A percentile compares a stretch with the other conserved stretches of the same genome.
Evolutionary conservation across 2,797 vertebrate species (phyloP).

Genomic region (Alcedo atthis): DNA sequence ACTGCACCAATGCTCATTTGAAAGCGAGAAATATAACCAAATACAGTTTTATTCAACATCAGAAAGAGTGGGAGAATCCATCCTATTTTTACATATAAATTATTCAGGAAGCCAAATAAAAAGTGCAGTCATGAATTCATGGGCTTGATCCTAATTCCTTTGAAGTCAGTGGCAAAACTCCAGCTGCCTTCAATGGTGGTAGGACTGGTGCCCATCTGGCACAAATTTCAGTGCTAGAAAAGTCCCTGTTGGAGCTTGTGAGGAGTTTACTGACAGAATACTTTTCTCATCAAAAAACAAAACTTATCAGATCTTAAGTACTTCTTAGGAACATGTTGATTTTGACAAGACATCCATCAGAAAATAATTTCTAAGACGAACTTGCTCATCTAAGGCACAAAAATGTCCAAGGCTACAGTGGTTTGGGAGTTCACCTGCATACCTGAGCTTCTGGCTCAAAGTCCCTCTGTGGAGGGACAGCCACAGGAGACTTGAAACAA

Average conservation of each 20-base stretch:
- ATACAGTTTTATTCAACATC: conserved; percentile 40
- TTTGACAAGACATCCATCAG: conserved; percentile 17
- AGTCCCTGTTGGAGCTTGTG: neutral
- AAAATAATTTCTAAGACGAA: neutral
- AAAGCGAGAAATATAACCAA: conserved; percentile 51
- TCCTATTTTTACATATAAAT: conserved; percentile 56
- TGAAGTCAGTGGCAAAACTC: conserved; percentile 56
- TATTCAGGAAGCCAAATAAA: conserved; percentile 62
- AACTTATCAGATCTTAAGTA: neutral
- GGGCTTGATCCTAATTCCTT: conserved; percentile 53
- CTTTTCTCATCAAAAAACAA: neutral
- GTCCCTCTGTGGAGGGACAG: neutral
- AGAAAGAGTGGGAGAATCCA: conserved; percentile 38
- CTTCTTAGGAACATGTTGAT: neutral
- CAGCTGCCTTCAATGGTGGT: conserved; percentile 16
- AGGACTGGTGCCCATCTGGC: conserved; percentile 50
- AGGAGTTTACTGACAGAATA: neutral
- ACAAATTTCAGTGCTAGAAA: conserved; percentile 7
- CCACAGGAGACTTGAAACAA: neutral
- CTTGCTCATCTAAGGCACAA: neutral
- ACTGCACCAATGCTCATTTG: conserved; percentile 31
- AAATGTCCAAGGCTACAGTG: neutral
- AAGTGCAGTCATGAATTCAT: conserved; percentile 56
- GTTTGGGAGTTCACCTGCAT: neutral
- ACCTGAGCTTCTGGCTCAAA: neutral